A percentile compares a stretch with the other conserved stretches of the same genome.
Evolutionary conservation across 2,113 vertebrate genomes (phyloP).

Genomic region (Empidonax traillii): DNA sequence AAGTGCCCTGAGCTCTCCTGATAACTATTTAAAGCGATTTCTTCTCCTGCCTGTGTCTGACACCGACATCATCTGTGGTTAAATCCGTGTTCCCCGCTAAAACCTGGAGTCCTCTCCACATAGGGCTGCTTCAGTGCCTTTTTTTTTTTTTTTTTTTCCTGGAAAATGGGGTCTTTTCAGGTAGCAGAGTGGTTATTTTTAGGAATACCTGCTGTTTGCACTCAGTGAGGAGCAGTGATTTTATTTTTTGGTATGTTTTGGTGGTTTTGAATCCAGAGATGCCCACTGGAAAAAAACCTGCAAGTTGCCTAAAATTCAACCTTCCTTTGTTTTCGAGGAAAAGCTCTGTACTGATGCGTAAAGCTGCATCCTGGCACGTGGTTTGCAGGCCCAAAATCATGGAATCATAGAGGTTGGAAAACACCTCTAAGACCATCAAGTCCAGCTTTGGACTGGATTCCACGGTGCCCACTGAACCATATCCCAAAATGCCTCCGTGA

Average conservation of each 20-base stretch:
- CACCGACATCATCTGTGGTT: not conserved
- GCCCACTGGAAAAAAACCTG: not conserved
- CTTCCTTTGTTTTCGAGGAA: not conserved
- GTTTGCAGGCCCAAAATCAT: not conserved
- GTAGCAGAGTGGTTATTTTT: not conserved
- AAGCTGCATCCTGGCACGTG: not conserved
- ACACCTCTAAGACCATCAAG: not conserved
- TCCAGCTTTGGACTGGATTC: not conserved
- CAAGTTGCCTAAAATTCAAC: not conserved
- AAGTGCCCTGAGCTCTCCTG: not conserved
- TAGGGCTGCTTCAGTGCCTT: not conserved
- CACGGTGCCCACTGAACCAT: no score
- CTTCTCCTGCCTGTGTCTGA: not conserved
- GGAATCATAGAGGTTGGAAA: not conserved
- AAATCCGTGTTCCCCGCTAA: rapidly evolving
- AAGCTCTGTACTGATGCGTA: not conserved
- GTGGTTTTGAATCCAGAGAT: not conserved
- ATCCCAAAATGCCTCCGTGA: no score
- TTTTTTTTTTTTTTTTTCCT: no score
- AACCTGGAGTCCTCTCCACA: not conserved
- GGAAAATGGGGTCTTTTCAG: not conserved
- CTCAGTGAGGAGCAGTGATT: not conserved
- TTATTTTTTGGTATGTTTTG: not conserved
- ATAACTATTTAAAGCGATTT: not conserved
- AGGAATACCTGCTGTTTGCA: not conserved